A percentile compares a stretch with the other conserved stretches of the same genome.
Evolutionary conservation across 2,113 vertebrate genomes (phyloP).

Genomic region (Actenoides hombroni): DNA sequence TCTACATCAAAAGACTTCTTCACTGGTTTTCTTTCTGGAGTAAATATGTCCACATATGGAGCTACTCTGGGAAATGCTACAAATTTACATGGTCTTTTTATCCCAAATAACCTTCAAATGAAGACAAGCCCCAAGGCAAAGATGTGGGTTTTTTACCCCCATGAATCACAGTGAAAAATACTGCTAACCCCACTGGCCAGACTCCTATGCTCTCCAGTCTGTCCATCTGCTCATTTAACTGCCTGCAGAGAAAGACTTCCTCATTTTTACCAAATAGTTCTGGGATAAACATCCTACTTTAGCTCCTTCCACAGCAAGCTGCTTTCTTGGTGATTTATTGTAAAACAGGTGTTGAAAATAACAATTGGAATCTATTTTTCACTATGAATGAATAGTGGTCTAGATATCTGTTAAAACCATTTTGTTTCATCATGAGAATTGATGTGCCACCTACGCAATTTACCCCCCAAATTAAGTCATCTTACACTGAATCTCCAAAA

Average conservation of each 20-base stretch:
- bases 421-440: background rate
- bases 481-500: background rate
- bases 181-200: background rate
- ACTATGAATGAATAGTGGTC: background rate
- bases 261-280: background rate
- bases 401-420: background rate
- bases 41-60: background rate
- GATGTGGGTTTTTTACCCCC: accelerated
- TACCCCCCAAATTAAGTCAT: background rate
- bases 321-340: background rate
- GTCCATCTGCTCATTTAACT: background rate
- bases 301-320: background rate
- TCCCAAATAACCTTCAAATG: constrained; percentile 7
- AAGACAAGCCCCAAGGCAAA: constrained; percentile 7
- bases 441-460: background rate
- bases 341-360: background rate
- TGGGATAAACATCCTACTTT: background rate
- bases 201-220: background rate
- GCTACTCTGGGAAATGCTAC: background rate
- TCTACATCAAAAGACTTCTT: background rate
- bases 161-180: constrained; percentile 25
- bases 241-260: background rate
- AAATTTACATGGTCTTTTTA: background rate
- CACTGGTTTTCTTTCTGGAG: background rate
- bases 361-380: background rate